phyloP scores from a whole-genome alignment of 2,113 vertebrate genomes.

The Leucosticte australis region DNA sequence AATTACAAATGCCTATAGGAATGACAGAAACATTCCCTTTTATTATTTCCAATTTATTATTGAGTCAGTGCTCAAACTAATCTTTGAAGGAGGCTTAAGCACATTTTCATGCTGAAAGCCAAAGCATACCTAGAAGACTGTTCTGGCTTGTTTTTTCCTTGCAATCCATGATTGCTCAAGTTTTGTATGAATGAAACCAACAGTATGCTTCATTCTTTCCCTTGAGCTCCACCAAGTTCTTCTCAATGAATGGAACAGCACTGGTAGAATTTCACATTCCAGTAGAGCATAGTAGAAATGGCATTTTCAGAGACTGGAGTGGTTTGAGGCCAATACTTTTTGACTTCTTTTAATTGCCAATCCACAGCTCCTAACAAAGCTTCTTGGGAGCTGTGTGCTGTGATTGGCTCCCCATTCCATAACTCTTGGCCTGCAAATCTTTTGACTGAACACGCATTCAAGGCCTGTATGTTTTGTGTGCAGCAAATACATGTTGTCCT shows the following conservation, averaged over 20 bases:
- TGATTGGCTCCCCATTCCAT: not conserved
- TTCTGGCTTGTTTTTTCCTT: slow-evolving; percentile 23
- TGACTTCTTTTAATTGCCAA: not conserved
- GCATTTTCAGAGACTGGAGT: slow-evolving; percentile 54
- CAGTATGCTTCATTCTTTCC: slow-evolving; percentile 43
- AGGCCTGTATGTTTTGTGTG: not conserved
- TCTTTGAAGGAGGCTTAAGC: slow-evolving; percentile 6
- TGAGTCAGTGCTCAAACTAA: not conserved
- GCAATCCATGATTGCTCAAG: not conserved
- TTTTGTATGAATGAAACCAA: slow-evolving; percentile 38
- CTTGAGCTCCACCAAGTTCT: slow-evolving; percentile 59
- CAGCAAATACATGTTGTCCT: not conserved
- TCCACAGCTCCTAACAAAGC: not conserved
- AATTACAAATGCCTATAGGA: not conserved
- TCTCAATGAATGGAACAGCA: slow-evolving; percentile 61
- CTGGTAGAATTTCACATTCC: slow-evolving; percentile 62
- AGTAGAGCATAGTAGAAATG: slow-evolving; percentile 52
- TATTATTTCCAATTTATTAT: not conserved
- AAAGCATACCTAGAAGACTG: slow-evolving; percentile 31
- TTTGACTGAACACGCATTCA: not conserved
- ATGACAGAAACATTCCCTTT: not conserved
- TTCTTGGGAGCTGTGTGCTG: not conserved
- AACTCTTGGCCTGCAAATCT: not conserved
- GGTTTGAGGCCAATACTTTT: slow-evolving; percentile 51
- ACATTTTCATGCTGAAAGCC: slow-evolving; percentile 6